Evolutionary conservation across 2,797 vertebrate genomes (phyloP).

Genomic region (Scyliorhinus canicula): DNA sequence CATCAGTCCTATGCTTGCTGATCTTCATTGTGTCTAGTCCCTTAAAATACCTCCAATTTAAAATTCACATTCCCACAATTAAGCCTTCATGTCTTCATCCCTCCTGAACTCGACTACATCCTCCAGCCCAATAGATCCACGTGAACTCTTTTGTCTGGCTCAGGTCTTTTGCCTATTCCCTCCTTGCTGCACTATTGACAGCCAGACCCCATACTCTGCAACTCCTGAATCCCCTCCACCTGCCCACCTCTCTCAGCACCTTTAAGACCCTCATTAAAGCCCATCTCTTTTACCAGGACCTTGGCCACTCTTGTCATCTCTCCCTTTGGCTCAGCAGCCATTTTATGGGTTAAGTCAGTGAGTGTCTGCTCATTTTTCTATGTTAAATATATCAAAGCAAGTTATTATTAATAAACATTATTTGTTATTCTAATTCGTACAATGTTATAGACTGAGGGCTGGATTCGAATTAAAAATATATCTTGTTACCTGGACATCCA

Average conservation of each 20-base stretch:
- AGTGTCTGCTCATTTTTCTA: too few relatives aligned
- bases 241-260: background rate
- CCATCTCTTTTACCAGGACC: background rate
- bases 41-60: background rate
- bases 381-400: background rate
- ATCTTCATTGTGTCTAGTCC: background rate
- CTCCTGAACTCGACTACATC: background rate
- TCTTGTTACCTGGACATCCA: constrained; percentile 43
- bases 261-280: background rate
- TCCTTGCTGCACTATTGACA: background rate
- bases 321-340: background rate
- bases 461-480: background rate
- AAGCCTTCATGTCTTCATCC: background rate
- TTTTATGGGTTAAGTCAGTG: background rate
- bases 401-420: background rate
- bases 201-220: background rate
- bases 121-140: background rate
- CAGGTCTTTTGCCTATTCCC: too few relatives aligned
- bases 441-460: background rate
- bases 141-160: background rate
- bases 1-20: background rate
- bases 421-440: background rate
- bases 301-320: too few relatives aligned
- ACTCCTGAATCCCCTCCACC: background rate
- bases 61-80: background rate